Percentiles rank a stretch among this genome's conserved stretches.
Conservation (phyloP, 2,797 vertebrate species). For the Craterocephalus amniculus region DNA sequence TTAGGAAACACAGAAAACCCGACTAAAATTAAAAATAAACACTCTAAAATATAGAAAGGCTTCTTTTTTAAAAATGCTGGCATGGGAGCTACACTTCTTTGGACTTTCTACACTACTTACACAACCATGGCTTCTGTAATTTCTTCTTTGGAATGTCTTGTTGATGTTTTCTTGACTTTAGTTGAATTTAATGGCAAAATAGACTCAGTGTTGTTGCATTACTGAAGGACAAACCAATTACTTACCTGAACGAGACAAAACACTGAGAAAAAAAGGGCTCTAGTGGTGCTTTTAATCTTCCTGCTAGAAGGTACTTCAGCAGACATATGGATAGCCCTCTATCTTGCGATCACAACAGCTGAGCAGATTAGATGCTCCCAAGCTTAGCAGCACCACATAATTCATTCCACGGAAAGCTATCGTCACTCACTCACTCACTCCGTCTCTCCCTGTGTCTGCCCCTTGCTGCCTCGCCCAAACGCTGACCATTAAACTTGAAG, state of each 20-base stretch:
- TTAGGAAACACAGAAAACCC: constrained; percentile 1
- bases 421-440: constrained; percentile 69
- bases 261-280: constrained; percentile 14
- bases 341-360: constrained; percentile 60
- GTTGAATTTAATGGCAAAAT: not conserved
- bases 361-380: constrained; percentile 67
- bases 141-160: not conserved
- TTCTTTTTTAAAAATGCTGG: not conserved
- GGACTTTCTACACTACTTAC: not conserved
- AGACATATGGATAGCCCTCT: constrained; percentile 53
- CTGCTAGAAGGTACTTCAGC: constrained; percentile 51
- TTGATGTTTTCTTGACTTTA: not conserved
- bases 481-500: constrained; percentile 70
- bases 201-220: not conserved
- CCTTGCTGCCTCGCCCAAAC: constrained; percentile 34
- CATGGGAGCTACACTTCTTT: not conserved
- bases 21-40: not conserved
- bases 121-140: not conserved
- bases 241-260: constrained; percentile 14
- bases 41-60: not conserved
- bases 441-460: constrained; percentile 44
- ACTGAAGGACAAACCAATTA: constrained; percentile 31
- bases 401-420: constrained; percentile 62
- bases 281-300: constrained; percentile 54
- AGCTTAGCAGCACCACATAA: constrained; percentile 52